phyloP scores from a whole-genome alignment of 2,797 vertebrate genomes.

The Argentina silus region DNA sequence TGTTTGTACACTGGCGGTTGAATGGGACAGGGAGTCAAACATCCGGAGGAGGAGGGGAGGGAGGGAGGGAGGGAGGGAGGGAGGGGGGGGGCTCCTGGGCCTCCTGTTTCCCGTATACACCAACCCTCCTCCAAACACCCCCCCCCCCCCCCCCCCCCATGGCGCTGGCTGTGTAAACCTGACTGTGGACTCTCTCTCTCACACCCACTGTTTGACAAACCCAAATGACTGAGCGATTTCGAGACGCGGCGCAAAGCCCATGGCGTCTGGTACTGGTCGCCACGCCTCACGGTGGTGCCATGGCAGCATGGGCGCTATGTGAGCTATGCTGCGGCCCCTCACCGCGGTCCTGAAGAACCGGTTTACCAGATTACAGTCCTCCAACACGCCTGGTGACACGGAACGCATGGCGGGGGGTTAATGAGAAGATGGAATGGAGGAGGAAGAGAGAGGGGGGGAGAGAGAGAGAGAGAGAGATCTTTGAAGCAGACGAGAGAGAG shows the following conservation, averaged over 20 bases:
- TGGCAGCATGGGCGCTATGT: constrained; percentile 31
- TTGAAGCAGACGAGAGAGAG: neutral
- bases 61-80: constrained; percentile 19
- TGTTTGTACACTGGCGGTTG: constrained; percentile 48
- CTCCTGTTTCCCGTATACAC: constrained; percentile 3
- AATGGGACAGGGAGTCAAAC: constrained; percentile 40
- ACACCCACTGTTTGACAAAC: constrained; percentile 57
- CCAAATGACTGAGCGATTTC: constrained; percentile 53
- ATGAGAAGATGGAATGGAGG: neutral
- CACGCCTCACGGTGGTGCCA: too few species aligned
- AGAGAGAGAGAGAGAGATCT: neutral
- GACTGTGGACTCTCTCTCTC: constrained; percentile 63
- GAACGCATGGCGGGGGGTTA: constrained; percentile 14
- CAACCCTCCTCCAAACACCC: constrained; percentile 42
- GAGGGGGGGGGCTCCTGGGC: too few species aligned
- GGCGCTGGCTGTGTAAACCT: constrained; percentile 4
- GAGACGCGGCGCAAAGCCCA: constrained; percentile 19
- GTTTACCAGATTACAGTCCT: constrained; percentile 35
- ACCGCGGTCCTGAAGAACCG: constrained; percentile 38
- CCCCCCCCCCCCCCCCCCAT: constrained; percentile 17
- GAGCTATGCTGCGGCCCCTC: constrained; percentile 41
- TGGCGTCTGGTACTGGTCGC: neutral
- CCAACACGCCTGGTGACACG: constrained; percentile 42
- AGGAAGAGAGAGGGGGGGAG: neutral
- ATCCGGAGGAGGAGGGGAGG: constrained; percentile 26